phyloP scores from a whole-genome alignment of 1,140 invertebrate genomes.

The Achatina immaculata region DNA sequence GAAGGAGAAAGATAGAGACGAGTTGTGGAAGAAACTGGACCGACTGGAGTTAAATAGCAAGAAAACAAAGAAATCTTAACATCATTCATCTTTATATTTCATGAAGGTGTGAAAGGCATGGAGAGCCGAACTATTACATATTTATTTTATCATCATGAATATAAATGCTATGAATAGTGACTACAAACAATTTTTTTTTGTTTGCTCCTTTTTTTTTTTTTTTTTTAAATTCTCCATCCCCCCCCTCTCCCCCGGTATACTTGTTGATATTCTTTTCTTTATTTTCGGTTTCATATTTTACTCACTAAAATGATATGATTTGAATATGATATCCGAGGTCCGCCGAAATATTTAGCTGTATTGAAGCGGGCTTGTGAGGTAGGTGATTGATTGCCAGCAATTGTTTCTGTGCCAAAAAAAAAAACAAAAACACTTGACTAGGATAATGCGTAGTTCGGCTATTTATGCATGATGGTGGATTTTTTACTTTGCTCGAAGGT shows the following conservation, averaged over 20 bases:
- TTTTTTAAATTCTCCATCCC: too few species aligned
- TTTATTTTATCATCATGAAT: slow-evolving; percentile 37
- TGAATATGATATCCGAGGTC: background rate
- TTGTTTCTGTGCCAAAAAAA: too few species aligned
- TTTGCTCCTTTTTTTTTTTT: slow-evolving; percentile 16
- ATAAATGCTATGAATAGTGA: slow-evolving; percentile 36
- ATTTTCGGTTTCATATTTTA: background rate
- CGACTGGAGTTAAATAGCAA: slow-evolving; percentile 65
- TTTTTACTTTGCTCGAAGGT: too few species aligned
- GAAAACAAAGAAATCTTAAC: slow-evolving; percentile 55
- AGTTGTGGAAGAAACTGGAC: slow-evolving; percentile 71
- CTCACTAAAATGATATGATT: background rate
- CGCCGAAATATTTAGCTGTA: too few species aligned
- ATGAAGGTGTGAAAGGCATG: slow-evolving; percentile 31
- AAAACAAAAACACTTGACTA: too few species aligned
- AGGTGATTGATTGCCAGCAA: too few species aligned
- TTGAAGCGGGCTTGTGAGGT: too few species aligned
- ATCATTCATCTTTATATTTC: slow-evolving; percentile 30
- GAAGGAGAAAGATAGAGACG: slow-evolving; percentile 70
- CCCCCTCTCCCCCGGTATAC: too few species aligned
- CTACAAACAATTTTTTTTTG: background rate
- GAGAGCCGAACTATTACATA: slow-evolving; percentile 30
- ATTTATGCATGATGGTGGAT: too few species aligned
- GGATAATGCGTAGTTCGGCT: too few species aligned
- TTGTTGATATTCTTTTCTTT: background rate